Percentiles rank a stretch among this genome's conserved stretches.
Evolutionary conservation across 2,888 invertebrate species (phyloP).

Genomic region (Synanthedon andrenaeformis): DNA sequence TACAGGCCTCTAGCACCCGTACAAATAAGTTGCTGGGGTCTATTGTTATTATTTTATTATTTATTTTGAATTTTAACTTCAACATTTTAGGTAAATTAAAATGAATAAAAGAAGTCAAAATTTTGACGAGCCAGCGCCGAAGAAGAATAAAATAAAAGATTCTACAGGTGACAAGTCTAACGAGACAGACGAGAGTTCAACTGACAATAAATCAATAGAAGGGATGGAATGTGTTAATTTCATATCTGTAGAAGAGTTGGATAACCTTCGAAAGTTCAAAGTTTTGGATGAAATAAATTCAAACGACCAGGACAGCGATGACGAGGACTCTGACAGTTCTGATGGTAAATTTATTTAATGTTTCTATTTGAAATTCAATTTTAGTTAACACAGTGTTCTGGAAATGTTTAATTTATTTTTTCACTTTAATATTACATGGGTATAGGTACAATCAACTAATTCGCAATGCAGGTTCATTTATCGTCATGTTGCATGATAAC

Average conservation of each 20-base stretch:
- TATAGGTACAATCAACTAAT: too few relatives aligned
- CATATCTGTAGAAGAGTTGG: slow-evolving; percentile 38
- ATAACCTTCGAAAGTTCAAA: slow-evolving; percentile 48
- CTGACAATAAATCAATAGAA: not conserved
- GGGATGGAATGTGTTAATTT: slow-evolving; percentile 30
- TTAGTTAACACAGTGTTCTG: too few relatives aligned
- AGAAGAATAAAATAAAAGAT: slow-evolving; percentile 13
- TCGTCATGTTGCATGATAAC: too few relatives aligned
- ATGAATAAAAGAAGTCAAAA: not conserved
- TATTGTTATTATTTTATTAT: too few relatives aligned
- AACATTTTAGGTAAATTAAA: slow-evolving; percentile 21
- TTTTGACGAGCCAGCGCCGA: slow-evolving; percentile 20
- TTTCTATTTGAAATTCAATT: too few relatives aligned
- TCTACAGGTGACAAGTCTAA: not conserved
- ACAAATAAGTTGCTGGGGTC: too few relatives aligned
- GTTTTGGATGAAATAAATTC: slow-evolving; percentile 58
- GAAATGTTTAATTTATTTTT: too few relatives aligned
- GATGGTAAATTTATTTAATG: slow-evolving; percentile 23
- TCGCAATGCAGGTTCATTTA: too few relatives aligned
- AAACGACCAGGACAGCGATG: slow-evolving; percentile 52
- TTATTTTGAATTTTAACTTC: too few relatives aligned
- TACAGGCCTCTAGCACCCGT: too few relatives aligned
- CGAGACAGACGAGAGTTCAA: slow-evolving; percentile 8
- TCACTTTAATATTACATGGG: too few relatives aligned
- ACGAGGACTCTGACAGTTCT: slow-evolving; percentile 44